Conservation (phyloP, 2,888 invertebrate species). For the Pseudanteris insignis region DNA sequence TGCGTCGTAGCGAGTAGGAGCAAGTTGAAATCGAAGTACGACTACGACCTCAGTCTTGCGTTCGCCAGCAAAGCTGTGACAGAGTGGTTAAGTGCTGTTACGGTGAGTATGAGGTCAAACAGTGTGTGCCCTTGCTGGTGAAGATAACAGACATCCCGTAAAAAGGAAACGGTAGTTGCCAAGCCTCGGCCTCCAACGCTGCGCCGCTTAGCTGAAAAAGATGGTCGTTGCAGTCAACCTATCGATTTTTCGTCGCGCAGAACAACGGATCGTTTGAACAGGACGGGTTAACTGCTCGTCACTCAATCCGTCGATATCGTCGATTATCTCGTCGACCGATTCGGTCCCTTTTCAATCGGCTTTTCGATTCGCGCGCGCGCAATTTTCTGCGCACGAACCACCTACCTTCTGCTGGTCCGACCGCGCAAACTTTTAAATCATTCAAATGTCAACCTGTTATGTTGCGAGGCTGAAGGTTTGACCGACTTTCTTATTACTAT, state of each 20-base stretch:
- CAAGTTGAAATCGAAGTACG: no score
- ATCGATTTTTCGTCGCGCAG: conserved; percentile 47
- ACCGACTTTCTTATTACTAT: conserved; percentile 1
- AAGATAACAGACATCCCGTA: no score
- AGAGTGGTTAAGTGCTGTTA: background rate
- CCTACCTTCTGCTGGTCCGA: conserved; percentile 6
- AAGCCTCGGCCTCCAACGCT: conserved; percentile 2
- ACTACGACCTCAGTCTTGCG: background rate
- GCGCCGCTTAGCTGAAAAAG: conserved; percentile 44
- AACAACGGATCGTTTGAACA: conserved; percentile 6
- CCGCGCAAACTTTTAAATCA: conserved; percentile 27
- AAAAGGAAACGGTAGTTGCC: no score
- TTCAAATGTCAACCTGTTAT: conserved; percentile 22
- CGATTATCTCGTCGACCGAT: background rate
- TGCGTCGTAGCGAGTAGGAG: conserved; percentile 17
- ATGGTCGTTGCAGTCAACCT: conserved; percentile 46
- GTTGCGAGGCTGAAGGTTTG: conserved; percentile 1
- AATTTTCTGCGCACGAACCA: conserved; percentile 24
- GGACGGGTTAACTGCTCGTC: conserved; percentile 7
- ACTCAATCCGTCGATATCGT: no score
- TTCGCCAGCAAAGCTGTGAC: conserved; percentile 5
- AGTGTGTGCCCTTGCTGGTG: no score
- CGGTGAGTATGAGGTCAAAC: background rate
- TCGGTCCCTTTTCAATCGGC: conserved; percentile 5
- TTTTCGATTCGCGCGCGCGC: conserved; percentile 15